These are phyloP conservation scores for Galleria mellonella DNA, from an alignment of 1,140 invertebrate genomes.

Conservation along the genomic window DNA sequence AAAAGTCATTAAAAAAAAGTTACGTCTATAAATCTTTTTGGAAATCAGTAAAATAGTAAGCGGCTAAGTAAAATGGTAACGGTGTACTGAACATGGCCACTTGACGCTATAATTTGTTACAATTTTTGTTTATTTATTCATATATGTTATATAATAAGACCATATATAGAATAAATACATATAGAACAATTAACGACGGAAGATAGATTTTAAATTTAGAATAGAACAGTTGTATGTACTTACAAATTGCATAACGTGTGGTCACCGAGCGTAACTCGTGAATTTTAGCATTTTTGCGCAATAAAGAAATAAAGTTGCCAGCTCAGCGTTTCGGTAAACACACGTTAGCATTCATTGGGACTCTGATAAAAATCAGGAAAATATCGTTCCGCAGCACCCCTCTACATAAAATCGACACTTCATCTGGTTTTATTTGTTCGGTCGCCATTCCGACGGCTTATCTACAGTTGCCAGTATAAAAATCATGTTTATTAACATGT, in stretches of 20 bases:
- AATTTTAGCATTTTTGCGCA: constrained; percentile 47
- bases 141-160: too few relatives aligned
- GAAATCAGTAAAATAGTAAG: too few relatives aligned
- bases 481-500: constrained; percentile 12
- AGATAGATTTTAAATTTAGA: too few relatives aligned
- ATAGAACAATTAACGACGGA: too few relatives aligned
- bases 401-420: constrained; percentile 30
- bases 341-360: constrained; percentile 19
- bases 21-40: too few relatives aligned
- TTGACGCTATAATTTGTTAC: too few relatives aligned
- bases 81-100: too few relatives aligned
- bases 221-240: too few relatives aligned
- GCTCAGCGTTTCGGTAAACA: constrained; percentile 37
- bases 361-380: constrained; percentile 27
- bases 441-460: constrained; percentile 15
- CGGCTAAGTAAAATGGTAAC: too few relatives aligned
- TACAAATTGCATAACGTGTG: neutral
- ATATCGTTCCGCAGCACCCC: constrained; percentile 7
- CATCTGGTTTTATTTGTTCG: constrained; percentile 34
- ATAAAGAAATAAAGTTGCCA: constrained; percentile 48
- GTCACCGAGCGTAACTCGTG: constrained; percentile 18
- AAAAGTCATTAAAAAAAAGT: too few relatives aligned
- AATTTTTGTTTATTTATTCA: too few relatives aligned
- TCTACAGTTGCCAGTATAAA: constrained; percentile 20
- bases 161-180: too few relatives aligned